Conservation (phyloP, 1,140 invertebrate species). For the Polypedilum pembai region DNA sequence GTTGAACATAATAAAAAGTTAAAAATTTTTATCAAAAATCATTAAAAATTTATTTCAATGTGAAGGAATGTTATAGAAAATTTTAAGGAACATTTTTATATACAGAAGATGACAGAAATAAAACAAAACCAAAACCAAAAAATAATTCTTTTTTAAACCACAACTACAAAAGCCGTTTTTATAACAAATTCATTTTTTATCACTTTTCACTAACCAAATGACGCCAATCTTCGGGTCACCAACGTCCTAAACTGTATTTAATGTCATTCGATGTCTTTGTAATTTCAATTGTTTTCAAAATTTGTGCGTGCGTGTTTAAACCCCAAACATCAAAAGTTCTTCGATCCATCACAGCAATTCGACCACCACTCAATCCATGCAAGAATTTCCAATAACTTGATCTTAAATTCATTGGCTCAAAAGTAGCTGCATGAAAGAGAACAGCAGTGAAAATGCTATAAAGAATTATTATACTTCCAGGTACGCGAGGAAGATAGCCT, state of each 20-base stretch:
- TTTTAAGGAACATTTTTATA: too few species aligned
- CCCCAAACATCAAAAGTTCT: conserved; percentile 53
- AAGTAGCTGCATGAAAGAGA: conserved; percentile 69
- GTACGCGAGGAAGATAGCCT: conserved; percentile 52
- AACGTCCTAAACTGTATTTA: conserved; percentile 6
- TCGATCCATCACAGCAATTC: conserved; percentile 50
- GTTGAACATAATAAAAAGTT: too few species aligned
- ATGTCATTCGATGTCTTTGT: background rate
- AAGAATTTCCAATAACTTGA: conserved; percentile 81
- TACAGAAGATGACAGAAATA: too few species aligned
- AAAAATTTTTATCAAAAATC: too few species aligned
- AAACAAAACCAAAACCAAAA: too few species aligned
- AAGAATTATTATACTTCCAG: conserved; percentile 57
- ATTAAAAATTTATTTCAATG: too few species aligned
- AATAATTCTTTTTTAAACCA: too few species aligned
- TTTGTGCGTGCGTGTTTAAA: conserved; percentile 38
- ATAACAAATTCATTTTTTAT: too few species aligned
- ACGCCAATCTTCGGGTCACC: background rate
- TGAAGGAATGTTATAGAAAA: too few species aligned
- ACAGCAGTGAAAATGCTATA: conserved; percentile 72
- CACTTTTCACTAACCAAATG: conserved; percentile 38
- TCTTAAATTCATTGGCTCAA: conserved; percentile 70
- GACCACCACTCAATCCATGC: conserved; percentile 62
- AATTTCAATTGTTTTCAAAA: background rate
- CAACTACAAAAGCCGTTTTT: too few species aligned